Evolutionary conservation across 2,797 vertebrate genomes (phyloP).

Genomic region (Cynodonichthys magdalenae): DNA sequence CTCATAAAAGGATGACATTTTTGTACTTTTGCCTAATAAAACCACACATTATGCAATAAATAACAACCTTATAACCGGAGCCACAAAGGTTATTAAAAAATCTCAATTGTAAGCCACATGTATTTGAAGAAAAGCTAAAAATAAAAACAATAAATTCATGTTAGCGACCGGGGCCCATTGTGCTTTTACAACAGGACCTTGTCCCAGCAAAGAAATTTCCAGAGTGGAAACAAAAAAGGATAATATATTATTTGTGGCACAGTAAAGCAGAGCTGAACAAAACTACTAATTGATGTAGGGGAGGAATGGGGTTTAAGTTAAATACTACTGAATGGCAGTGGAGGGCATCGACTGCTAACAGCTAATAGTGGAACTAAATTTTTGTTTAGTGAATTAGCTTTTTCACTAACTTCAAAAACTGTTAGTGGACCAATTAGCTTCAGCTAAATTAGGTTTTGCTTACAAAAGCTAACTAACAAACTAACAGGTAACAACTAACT

Average conservation of each 20-base stretch:
- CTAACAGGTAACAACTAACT: too few relatives aligned
- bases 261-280: background rate
- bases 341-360: too few relatives aligned
- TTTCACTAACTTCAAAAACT: too few relatives aligned
- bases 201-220: background rate
- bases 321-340: background rate
- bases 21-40: constrained; percentile 3
- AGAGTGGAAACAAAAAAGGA: background rate
- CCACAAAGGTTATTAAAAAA: constrained; percentile 3
- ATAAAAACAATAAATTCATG: background rate
- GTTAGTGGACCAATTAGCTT: too few relatives aligned
- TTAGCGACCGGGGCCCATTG: background rate
- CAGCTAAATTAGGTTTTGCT: too few relatives aligned
- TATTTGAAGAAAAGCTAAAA: background rate
- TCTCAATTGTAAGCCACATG: background rate
- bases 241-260: background rate
- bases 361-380: too few relatives aligned
- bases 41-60: constrained; percentile 3
- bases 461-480: too few relatives aligned
- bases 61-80: background rate
- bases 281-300: background rate
- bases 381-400: too few relatives aligned
- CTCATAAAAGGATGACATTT: background rate
- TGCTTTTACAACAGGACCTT: constrained; percentile 7
- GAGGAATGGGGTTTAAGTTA: background rate